Conservation (phyloP, 2,113 vertebrate genomes). For the Apaloderma vittatum region DNA sequence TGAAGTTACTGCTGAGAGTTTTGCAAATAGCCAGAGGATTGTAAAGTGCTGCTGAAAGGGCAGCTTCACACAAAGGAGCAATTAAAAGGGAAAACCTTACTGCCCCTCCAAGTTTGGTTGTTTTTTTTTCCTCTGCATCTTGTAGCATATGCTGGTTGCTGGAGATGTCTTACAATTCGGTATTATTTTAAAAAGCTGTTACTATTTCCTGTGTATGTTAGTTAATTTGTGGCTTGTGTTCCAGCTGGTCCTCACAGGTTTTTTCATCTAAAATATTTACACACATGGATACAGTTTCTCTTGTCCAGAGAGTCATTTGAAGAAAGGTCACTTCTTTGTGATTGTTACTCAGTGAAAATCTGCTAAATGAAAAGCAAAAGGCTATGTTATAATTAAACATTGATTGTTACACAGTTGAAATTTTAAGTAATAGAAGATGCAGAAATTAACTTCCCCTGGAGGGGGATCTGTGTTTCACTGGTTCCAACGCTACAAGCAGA, state of each 20-base stretch:
- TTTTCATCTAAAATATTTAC: neutral
- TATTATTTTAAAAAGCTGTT: neutral
- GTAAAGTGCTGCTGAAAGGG: slow-evolving; percentile 17
- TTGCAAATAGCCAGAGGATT: slow-evolving; percentile 32
- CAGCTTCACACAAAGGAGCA: neutral
- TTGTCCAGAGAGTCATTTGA: neutral
- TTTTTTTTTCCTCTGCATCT: neutral
- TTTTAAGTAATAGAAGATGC: neutral
- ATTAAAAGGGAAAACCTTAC: neutral
- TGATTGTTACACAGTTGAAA: neutral
- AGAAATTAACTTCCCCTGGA: neutral
- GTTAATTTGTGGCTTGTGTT: neutral
- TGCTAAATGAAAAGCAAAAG: neutral
- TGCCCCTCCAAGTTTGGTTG: neutral
- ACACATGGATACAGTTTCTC: neutral
- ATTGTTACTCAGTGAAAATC: neutral
- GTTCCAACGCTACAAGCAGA: neutral
- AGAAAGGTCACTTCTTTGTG: neutral
- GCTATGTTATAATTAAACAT: neutral
- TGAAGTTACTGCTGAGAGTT: slow-evolving; percentile 16
- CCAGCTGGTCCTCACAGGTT: neutral
- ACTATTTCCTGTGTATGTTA: neutral
- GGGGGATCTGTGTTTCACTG: neutral
- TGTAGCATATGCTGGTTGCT: neutral
- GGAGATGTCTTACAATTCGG: neutral